Evolutionary conservation across 2,888 invertebrate genomes (phyloP).

Genomic region (Embidobia sp.): DNA sequence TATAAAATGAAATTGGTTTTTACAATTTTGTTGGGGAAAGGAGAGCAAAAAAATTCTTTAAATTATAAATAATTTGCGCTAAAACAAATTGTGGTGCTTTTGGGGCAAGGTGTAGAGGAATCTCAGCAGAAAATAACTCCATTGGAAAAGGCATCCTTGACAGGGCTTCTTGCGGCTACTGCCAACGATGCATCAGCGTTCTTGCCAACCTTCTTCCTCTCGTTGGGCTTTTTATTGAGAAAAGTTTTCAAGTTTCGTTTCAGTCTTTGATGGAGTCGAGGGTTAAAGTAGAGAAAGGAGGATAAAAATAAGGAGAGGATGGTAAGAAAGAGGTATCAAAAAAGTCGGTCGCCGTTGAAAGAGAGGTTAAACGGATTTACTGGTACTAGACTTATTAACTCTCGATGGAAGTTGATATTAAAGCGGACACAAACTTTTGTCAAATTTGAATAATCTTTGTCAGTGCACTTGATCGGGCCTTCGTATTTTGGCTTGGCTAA

Average conservation of each 20-base stretch:
- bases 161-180: conserved; percentile 11
- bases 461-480: conserved; percentile 50
- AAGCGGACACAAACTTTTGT: conserved; percentile 71
- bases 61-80: too few relatives aligned
- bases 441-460: conserved; percentile 67
- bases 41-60: too few relatives aligned
- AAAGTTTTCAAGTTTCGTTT: conserved; percentile 65
- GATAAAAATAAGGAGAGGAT: conserved; percentile 13
- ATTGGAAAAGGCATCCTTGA: conserved; percentile 1
- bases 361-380: conserved; percentile 76
- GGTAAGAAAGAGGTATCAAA: conserved; percentile 19
- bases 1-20: too few relatives aligned
- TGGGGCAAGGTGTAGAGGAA: too few relatives aligned
- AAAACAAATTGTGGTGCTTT: too few relatives aligned
- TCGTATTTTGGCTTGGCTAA: conserved; percentile 33
- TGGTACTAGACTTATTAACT: conserved; percentile 79
- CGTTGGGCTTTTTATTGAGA: conserved; percentile 46
- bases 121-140: conserved; percentile 22
- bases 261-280: conserved; percentile 47
- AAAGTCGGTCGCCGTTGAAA: conserved; percentile 31
- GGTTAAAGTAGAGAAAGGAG: conserved; percentile 20
- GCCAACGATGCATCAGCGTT: conserved; percentile 24
- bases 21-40: too few relatives aligned
- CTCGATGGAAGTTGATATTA: conserved; percentile 78
- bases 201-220: not conserved